Percentiles rank a stretch among this genome's conserved stretches.
Evolutionary conservation across 1,140 invertebrate species (phyloP).

Genomic region (Temnothorax curvispinosus): DNA sequence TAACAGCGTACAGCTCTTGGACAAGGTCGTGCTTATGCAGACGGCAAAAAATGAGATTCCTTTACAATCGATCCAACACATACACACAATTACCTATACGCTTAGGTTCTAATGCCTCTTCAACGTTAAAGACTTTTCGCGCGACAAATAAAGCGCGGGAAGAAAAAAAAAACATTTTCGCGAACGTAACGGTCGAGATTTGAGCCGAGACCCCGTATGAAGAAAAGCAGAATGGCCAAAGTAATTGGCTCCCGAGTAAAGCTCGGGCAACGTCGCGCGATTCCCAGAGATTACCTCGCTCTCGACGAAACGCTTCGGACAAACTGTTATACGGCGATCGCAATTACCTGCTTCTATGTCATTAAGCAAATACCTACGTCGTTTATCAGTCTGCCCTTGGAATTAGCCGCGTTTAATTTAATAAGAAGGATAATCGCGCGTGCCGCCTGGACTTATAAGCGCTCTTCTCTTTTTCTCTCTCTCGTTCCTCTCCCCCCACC

Average conservation of each 20-base stretch:
- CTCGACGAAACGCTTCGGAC: constrained; percentile 34
- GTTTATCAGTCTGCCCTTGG: constrained; percentile 37
- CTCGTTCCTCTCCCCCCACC: no score
- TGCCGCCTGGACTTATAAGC: background rate
- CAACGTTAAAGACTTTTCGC: background rate
- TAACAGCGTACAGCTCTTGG: constrained; percentile 28
- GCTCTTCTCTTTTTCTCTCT: background rate
- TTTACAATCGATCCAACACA: background rate
- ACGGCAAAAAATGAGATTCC: background rate
- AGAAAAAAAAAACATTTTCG: background rate
- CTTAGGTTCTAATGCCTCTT: background rate
- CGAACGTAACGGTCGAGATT: background rate
- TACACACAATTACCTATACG: background rate
- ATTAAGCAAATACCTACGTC: constrained; percentile 47
- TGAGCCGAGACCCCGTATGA: background rate
- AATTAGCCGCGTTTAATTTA: constrained; percentile 60
- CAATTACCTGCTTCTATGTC: constrained; percentile 52
- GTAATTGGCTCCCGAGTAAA: constrained; percentile 38
- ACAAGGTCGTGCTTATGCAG: constrained; percentile 37
- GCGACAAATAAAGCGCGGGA: background rate
- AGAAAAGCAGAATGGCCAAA: constrained; percentile 16
- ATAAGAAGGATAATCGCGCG: constrained; percentile 60
- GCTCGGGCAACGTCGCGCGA: constrained; percentile 17
- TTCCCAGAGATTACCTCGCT: constrained; percentile 38
- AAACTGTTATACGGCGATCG: constrained; percentile 30